Base-by-base conservation (phyloP, 2,888 invertebrate species). In the Schrankia costaestrigalis region DNA sequence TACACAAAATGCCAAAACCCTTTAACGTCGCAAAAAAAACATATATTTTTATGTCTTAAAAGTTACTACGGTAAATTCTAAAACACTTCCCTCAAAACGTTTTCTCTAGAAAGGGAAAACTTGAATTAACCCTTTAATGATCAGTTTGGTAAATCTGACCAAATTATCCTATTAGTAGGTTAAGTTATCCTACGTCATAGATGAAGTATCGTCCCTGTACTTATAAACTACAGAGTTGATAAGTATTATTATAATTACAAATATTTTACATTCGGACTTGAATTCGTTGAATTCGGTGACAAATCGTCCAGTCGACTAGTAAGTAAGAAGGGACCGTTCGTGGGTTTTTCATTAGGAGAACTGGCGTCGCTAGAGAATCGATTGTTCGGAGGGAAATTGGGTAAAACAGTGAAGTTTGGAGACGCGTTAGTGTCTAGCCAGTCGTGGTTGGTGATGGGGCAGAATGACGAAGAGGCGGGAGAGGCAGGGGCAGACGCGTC, bases 401-500 rank as follows among this genome's bases (percentile, higher is more conserved):
- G 19, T 1, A 43, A 30, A n/a, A 43, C 33, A 0, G 46, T 29
- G 19, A 47, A 11, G 11, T 13, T 45, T 8, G 34, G 22, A 14
- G 41, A 12, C 14, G 38, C 19, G 23, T 39, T 29, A 18, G 31
- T 41, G 31, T 48, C 47, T 1, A 31, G 41, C 41, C 51, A 55
- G 10, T 53, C 31, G 11, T 43, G 44, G 22, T 46, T 47, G 30
- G 40, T 42, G 28, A 39, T 35, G 35, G 40, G 45, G 48, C 45
- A 49, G 37, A 46, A 46, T 12, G 49, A 45, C 15, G 51, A 42
- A 43, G 55, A 51, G 71, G 83, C 78, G 76, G 80, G 78, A 65
- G 79, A 74, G 77, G 79, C 70, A 36, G 64, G 61, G 46, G 41
- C 35, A 23, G 67, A 54, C 45, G 64, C 63, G 41, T 66, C 67